Evolutionary conservation across 2,888 invertebrate species (phyloP).

Genomic region (Megaustenia siamemsis): DNA sequence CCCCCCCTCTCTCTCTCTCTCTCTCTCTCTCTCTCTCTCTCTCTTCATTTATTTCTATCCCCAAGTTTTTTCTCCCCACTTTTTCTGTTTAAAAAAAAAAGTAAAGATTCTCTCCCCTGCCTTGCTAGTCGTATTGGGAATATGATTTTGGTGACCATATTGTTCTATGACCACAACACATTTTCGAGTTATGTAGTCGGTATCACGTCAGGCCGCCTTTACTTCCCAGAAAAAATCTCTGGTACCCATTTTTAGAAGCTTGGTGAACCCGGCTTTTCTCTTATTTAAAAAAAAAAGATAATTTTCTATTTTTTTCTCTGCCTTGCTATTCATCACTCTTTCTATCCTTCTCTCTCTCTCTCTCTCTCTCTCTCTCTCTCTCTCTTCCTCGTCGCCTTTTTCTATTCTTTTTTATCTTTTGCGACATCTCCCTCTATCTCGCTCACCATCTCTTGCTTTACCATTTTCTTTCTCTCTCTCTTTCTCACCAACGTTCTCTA

Average conservation of each 20-base stretch:
- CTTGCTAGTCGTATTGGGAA: neutral
- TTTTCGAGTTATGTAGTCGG: neutral
- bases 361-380: neutral
- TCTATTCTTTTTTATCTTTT: neutral
- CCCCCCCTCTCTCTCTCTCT: neutral
- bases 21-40: slow-evolving; percentile 16
- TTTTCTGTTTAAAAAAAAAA: neutral
- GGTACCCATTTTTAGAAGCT: neutral
- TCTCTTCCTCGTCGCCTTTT: neutral
- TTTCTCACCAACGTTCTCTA: neutral
- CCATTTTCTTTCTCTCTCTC: neutral
- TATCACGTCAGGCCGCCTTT: neutral
- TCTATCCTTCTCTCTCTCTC: neutral
- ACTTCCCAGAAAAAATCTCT: neutral
- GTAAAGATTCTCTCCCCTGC: neutral
- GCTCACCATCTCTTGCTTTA: neutral
- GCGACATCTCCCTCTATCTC: neutral
- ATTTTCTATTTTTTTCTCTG: neutral
- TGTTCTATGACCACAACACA: neutral
- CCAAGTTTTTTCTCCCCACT: neutral
- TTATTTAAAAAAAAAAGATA: neutral
- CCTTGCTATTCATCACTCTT: neutral
- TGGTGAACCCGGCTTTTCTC: neutral
- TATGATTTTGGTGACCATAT: neutral
- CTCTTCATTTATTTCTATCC: slow-evolving; percentile 12